Evolutionary conservation across 2,797 vertebrate species (phyloP).

Genomic region (Cyclopterus lumpus): DNA sequence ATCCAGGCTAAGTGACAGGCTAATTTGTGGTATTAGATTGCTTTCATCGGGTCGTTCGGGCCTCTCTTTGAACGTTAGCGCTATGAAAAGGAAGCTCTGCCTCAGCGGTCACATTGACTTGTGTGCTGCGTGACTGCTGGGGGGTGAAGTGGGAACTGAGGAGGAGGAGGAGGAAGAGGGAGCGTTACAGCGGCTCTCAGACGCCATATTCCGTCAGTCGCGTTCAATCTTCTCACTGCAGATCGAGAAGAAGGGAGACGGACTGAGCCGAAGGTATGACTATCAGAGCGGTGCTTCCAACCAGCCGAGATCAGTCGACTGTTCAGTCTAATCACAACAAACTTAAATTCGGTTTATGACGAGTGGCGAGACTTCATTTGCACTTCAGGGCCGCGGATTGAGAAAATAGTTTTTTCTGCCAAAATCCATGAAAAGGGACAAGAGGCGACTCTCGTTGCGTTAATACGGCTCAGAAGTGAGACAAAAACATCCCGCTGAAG

Average conservation of each 20-base stretch:
- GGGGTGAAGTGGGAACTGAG: not conserved
- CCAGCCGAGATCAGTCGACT: conserved; percentile 18
- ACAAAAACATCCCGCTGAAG: conserved; percentile 48
- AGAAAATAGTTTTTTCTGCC: conserved; percentile 51
- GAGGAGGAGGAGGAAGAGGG: not conserved
- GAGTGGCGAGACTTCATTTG: conserved; percentile 38
- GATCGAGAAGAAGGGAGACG: conserved; percentile 25
- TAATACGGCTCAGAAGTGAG: conserved; percentile 38
- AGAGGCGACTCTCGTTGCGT: conserved; percentile 30
- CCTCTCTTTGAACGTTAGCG: conserved; percentile 57
- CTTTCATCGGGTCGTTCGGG: conserved; percentile 72
- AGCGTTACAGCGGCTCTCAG: conserved; percentile 6
- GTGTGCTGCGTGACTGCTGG: conserved; percentile 39
- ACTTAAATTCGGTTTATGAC: conserved; percentile 42
- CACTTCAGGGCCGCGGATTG: conserved; percentile 42
- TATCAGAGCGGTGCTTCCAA: not conserved
- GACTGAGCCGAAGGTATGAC: conserved; percentile 17
- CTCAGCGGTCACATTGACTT: conserved; percentile 65
- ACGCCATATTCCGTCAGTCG: conserved; percentile 52
- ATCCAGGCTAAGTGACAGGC: conserved; percentile 80
- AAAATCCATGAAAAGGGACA: conserved; percentile 55
- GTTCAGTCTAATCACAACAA: conserved; percentile 31
- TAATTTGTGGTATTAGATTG: conserved; percentile 82
- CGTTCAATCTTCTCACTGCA: conserved; percentile 53
- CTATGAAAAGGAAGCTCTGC: conserved; percentile 62